These are phyloP conservation scores for Tetanocera ferruginea DNA, from an alignment of 2,888 invertebrate species.

Conservation along the genomic window DNA sequence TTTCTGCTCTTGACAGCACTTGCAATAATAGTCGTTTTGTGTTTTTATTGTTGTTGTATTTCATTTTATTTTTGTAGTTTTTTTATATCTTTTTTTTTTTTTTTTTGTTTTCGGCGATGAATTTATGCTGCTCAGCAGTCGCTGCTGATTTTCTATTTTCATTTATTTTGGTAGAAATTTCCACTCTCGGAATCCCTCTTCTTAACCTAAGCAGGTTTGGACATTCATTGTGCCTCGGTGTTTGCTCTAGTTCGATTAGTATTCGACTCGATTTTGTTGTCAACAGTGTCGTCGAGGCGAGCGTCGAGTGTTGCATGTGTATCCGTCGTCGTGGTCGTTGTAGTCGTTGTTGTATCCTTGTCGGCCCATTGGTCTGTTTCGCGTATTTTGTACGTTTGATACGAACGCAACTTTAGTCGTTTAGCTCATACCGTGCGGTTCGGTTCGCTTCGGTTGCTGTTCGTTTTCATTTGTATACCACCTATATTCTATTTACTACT, in stretches of 20 bases:
- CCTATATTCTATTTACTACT: slow-evolving; percentile 25
- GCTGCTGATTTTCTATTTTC: background rate
- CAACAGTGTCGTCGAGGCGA: background rate
- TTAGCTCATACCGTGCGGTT: slow-evolving; percentile 43
- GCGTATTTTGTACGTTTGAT: background rate
- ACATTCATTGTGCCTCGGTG: background rate
- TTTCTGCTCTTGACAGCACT: too few species aligned
- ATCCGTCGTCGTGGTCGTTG: slow-evolving; percentile 1
- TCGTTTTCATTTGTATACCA: slow-evolving; percentile 29
- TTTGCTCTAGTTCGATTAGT: background rate
- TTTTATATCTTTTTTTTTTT: too few species aligned
- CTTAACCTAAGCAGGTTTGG: too few species aligned
- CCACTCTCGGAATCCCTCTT: too few species aligned
- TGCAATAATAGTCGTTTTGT: too few species aligned
- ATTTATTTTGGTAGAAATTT: background rate
- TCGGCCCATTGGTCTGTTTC: slow-evolving; percentile 6
- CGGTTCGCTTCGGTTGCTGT: slow-evolving; percentile 36
- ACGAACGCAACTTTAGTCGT: slow-evolving; percentile 41
- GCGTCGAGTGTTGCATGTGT: slow-evolving; percentile 19
- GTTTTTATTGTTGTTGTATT: too few species aligned
- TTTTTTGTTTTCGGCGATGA: too few species aligned
- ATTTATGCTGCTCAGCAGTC: too few species aligned
- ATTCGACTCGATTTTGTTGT: background rate
- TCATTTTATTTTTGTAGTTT: too few species aligned
- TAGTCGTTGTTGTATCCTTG: slow-evolving; percentile 9